A percentile compares a stretch with the other conserved stretches of the same genome.
Conservation (phyloP, 2,888 invertebrate genomes). For the Apomyelois bistriatella region DNA sequence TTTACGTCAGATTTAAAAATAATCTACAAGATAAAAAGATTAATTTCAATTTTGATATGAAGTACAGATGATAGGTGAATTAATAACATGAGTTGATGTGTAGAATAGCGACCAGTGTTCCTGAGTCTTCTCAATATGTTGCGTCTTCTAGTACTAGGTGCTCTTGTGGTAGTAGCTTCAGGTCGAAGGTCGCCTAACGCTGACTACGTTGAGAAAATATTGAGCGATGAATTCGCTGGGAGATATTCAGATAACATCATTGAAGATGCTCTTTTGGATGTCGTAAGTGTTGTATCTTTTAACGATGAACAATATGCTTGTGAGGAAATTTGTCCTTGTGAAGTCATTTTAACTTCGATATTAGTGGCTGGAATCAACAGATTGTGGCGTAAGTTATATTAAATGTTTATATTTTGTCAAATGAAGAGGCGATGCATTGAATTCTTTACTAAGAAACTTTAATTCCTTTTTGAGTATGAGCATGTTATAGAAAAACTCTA, state of each 20-base stretch:
- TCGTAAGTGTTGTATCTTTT: conserved; percentile 34
- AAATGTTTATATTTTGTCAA: no score
- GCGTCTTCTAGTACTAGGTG: conserved; percentile 28
- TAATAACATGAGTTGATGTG: neutral
- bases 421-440: no score
- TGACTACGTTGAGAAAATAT: conserved; percentile 26
- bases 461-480: no score
- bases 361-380: no score
- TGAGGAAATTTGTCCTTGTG: no score
- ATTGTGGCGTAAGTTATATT: no score
- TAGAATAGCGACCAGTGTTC: neutral
- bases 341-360: no score
- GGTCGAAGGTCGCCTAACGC: conserved; percentile 29
- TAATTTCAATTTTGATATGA: neutral
- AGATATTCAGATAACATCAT: conserved; percentile 29
- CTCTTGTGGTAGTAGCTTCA: conserved; percentile 7
- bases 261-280: conserved; percentile 31
- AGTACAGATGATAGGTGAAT: neutral
- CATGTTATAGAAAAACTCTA: no score
- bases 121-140: conserved; percentile 22
- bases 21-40: neutral
- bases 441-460: no score
- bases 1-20: neutral
- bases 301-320: no score
- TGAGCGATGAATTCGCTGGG: conserved; percentile 13